Evolutionary conservation across 2,113 vertebrate genomes (phyloP).

Genomic region (Corythornis madagascariensis): DNA sequence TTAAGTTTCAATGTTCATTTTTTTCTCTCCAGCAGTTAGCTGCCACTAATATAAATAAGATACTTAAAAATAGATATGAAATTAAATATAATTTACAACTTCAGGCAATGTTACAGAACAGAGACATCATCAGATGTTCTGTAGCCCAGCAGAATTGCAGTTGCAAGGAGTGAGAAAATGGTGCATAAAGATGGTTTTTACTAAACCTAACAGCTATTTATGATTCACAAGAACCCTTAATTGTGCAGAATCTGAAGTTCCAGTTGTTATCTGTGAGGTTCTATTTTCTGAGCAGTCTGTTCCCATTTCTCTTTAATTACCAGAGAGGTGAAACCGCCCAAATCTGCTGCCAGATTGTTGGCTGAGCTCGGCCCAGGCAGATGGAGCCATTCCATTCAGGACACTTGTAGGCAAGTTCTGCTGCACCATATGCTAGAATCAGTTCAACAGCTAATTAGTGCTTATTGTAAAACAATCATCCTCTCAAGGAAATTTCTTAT

Average conservation of each 20-base stretch:
- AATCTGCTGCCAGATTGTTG: slow-evolving; percentile 43
- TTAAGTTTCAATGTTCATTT: neutral
- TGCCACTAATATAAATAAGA: neutral
- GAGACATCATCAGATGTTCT: neutral
- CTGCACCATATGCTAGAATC: slow-evolving; percentile 27
- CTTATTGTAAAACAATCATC: neutral
- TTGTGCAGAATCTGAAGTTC: neutral
- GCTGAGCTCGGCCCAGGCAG: slow-evolving; percentile 14
- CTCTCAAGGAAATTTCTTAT: slow-evolving; percentile 12
- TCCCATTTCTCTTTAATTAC: slow-evolving; percentile 36
- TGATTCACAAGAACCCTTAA: neutral
- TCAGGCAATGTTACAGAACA: neutral
- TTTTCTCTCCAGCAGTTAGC: neutral
- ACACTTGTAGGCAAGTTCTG: slow-evolving; percentile 16
- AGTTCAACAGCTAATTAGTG: slow-evolving; percentile 39
- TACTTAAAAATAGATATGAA: neutral
- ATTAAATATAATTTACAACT: neutral
- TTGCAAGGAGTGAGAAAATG: neutral
- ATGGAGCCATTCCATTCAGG: slow-evolving; percentile 2
- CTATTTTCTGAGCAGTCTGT: neutral
- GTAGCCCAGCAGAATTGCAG: neutral
- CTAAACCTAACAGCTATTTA: neutral
- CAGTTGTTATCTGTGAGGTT: neutral
- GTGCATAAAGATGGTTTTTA: neutral
- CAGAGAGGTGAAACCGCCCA: neutral